A percentile compares a stretch with the other conserved stretches of the same genome.
phyloP scores from a whole-genome alignment of 2,888 invertebrate species.

The Odontocerum albicorne region DNA sequence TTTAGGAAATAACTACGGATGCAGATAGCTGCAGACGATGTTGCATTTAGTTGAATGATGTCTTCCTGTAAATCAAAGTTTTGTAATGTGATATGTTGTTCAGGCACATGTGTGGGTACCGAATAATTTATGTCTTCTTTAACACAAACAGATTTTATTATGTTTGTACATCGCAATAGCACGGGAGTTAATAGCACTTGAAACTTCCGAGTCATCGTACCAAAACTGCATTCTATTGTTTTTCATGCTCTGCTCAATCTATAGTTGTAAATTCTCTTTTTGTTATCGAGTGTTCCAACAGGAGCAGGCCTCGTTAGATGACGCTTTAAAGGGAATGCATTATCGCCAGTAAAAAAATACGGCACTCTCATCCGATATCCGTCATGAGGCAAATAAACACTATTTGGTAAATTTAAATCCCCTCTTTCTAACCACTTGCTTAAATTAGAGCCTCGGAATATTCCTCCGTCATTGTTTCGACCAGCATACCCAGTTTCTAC shows the following conservation, averaged over 20 bases:
- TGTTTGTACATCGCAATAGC: no score
- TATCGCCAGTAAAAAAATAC: constrained; percentile 32
- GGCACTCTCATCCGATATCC: background rate
- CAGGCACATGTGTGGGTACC: no score
- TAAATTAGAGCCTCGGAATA: constrained; percentile 37
- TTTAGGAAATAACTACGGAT: no score
- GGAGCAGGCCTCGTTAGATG: constrained; percentile 39
- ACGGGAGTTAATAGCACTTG: background rate
- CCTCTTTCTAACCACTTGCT: constrained; percentile 1
- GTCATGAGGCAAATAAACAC: background rate
- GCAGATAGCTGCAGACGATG: no score
- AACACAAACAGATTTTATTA: no score
- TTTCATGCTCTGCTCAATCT: constrained; percentile 5
- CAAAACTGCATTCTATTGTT: background rate
- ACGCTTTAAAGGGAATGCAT: constrained; percentile 37
- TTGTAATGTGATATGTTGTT: no score
- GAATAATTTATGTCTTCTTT: no score
- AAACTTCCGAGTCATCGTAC: constrained; percentile 2
- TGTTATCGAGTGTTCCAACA: background rate
- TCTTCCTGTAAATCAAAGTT: no score
- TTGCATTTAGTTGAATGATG: no score
- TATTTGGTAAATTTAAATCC: constrained; percentile 1
- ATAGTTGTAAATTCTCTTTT: constrained; percentile 2
- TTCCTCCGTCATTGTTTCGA: constrained; percentile 41
- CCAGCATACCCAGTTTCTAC: constrained; percentile 40